Evolutionary conservation across 2,113 vertebrate species (phyloP).

Genomic region (Chitala chitala): DNA sequence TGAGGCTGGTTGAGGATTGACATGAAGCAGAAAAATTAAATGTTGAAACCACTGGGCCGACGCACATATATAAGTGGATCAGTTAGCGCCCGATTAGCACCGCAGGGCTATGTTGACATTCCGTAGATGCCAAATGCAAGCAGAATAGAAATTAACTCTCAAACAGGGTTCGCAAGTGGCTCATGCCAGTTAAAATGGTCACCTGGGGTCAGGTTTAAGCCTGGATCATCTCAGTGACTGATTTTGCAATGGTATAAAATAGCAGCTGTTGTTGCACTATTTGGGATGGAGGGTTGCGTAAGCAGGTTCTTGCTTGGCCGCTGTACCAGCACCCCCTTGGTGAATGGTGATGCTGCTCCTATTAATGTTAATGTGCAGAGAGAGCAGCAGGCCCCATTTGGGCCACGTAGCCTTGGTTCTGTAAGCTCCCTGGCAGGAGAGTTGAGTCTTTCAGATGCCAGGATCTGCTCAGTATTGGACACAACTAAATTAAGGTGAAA

Average conservation of each 20-base stretch:
- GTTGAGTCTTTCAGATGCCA: background rate
- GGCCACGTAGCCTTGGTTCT: background rate
- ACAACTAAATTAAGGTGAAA: constrained; percentile 11
- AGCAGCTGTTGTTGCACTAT: background rate
- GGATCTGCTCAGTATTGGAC: background rate
- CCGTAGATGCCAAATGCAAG: too few relatives aligned
- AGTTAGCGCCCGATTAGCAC: too few relatives aligned
- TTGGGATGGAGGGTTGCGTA: background rate
- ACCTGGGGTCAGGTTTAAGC: background rate
- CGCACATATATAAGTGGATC: too few relatives aligned
- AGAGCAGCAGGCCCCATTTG: background rate
- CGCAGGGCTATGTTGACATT: too few relatives aligned
- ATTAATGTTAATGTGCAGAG: background rate
- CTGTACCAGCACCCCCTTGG: background rate
- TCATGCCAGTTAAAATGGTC: background rate
- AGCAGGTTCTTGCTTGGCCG: background rate
- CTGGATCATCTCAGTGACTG: background rate
- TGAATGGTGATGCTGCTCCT: background rate
- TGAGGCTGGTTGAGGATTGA: background rate
- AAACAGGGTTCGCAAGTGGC: background rate
- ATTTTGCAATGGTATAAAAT: constrained; percentile 1
- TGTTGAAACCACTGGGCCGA: too few relatives aligned
- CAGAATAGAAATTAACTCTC: background rate
- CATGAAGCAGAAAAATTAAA: background rate
- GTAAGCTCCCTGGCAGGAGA: background rate